phyloP scores from a whole-genome alignment of 2,888 invertebrate genomes.

The Morpho achilles region DNA sequence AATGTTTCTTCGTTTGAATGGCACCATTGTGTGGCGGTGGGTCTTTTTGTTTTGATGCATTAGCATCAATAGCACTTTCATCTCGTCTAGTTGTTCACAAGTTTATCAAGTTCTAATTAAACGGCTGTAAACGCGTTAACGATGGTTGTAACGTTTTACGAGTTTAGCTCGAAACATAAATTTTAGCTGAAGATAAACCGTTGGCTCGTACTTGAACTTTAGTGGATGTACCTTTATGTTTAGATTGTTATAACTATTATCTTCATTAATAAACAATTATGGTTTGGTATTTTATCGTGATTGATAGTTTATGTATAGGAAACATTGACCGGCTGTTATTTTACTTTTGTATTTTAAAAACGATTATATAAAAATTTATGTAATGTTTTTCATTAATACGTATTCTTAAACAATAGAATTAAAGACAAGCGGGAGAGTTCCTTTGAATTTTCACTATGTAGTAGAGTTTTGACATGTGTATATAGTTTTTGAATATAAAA shows the following conservation, averaged over 20 bases:
- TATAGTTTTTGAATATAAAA: background rate
- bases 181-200: slow-evolving; percentile 47
- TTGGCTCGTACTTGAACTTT: slow-evolving; percentile 45
- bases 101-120: slow-evolving; percentile 64
- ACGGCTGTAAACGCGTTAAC: slow-evolving; percentile 53
- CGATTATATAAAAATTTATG: background rate
- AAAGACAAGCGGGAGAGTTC: too few relatives aligned
- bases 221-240: slow-evolving; percentile 31
- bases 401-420: background rate
- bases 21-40: slow-evolving; percentile 56
- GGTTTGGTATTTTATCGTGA: slow-evolving; percentile 10
- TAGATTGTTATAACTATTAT: slow-evolving; percentile 14
- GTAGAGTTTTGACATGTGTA: background rate
- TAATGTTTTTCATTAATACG: slow-evolving; percentile 1
- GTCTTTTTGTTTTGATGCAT: slow-evolving; percentile 47
- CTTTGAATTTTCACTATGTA: too few relatives aligned
- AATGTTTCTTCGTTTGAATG: slow-evolving; percentile 55
- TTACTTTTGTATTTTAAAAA: too few relatives aligned
- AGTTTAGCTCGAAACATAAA: slow-evolving; percentile 55
- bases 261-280: slow-evolving; percentile 28
- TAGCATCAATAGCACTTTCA: slow-evolving; percentile 56
- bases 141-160: slow-evolving; percentile 54
- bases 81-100: slow-evolving; percentile 51
- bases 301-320: too few relatives aligned
- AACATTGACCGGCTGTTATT: too few relatives aligned